A percentile compares a stretch with the other conserved stretches of the same genome.
These are phyloP conservation scores for Rattus rattus DNA, from an alignment of 2,113 vertebrate genomes.

Conservation along the genomic window DNA sequence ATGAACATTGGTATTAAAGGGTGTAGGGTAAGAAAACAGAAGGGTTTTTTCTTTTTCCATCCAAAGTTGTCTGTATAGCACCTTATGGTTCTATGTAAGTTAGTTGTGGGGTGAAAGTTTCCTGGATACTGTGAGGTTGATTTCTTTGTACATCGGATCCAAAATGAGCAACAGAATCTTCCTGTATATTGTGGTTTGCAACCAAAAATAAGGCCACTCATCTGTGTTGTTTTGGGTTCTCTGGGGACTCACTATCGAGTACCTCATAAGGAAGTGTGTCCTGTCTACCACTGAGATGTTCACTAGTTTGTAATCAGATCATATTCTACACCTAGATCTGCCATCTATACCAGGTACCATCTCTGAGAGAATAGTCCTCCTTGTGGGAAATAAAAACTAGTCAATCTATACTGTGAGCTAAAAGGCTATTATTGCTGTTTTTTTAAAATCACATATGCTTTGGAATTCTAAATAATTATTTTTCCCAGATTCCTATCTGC, in stretches of 20 bases:
- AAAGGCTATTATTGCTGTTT: not conserved
- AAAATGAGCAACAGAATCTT: not conserved
- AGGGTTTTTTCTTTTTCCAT: not conserved
- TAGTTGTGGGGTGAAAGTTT: not conserved
- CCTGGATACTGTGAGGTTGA: not conserved
- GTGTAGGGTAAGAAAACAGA: not conserved
- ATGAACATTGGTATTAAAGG: not conserved
- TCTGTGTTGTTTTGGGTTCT: not conserved
- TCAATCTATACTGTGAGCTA: not conserved
- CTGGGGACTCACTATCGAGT: not conserved
- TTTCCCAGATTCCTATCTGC: not conserved
- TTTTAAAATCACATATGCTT: not conserved
- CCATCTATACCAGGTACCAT: not conserved
- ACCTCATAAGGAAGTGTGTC: not conserved
- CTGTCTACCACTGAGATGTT: no score
- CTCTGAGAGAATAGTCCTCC: not conserved
- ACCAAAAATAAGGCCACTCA: no score
- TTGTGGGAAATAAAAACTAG: not conserved
- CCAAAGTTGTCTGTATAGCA: no score
- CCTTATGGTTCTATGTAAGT: not conserved
- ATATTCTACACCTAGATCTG: not conserved
- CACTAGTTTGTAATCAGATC: not conserved
- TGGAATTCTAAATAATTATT: not conserved
- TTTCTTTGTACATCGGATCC: not conserved
- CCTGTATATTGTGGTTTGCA: no score